phyloP scores from a whole-genome alignment of 1,140 invertebrate genomes.

The Ditylenchus dipsaci region DNA sequence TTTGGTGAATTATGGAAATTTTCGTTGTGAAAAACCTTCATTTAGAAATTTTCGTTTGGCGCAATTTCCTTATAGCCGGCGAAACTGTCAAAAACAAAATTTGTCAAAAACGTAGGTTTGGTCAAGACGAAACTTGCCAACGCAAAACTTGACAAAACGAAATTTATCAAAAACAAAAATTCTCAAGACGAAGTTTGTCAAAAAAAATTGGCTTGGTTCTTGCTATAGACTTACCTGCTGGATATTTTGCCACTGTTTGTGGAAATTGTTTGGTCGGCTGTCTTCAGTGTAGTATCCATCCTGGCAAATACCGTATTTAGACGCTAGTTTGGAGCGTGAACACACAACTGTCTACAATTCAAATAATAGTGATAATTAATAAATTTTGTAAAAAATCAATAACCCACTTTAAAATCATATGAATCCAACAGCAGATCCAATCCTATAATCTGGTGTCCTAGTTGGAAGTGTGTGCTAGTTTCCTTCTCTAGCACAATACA shows the following conservation, averaged over 20 bases:
- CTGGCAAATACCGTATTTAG: conserved; percentile 35
- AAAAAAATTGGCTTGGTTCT: no score
- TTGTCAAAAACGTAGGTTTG: no score
- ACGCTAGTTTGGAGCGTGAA: conserved; percentile 28
- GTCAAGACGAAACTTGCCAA: no score
- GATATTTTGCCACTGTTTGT: neutral
- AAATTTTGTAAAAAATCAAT: neutral
- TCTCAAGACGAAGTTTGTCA: no score
- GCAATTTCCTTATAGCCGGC: no score
- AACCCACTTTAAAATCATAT: conserved; percentile 40
- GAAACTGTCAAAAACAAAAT: no score
- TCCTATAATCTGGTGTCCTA: conserved; percentile 34
- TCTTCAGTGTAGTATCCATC: conserved; percentile 6
- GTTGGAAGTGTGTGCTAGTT: neutral
- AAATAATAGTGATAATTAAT: conserved; percentile 18
- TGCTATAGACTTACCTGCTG: neutral
- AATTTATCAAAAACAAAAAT: no score
- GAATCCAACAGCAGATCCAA: conserved; percentile 39
- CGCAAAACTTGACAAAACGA: no score
- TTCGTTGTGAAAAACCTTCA: no score
- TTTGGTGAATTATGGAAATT: no score
- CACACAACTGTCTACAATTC: conserved; percentile 28
- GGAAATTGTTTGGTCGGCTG: no score
- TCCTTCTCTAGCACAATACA: conserved; percentile 38
- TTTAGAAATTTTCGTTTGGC: no score